A percentile compares a stretch with the other conserved stretches of the same genome.
These are phyloP conservation scores for Saguinus imperator DNA, from an alignment of 2,113 vertebrate species.

Conservation along the genomic window DNA sequence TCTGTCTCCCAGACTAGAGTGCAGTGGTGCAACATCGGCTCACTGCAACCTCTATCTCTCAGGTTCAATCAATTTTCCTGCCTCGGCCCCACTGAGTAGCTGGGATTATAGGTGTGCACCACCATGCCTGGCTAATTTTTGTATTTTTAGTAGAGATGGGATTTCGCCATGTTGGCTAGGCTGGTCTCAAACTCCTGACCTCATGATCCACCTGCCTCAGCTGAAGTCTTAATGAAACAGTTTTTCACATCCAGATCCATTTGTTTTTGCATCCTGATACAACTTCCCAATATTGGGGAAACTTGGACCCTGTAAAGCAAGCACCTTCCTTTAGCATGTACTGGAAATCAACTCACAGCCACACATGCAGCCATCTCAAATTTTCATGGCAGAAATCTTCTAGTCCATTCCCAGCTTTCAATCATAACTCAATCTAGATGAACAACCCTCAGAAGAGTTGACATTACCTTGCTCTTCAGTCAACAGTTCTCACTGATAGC, in stretches of 20 bases:
- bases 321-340: not conserved
- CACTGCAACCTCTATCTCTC: no score
- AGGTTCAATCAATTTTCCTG: no score
- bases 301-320: not conserved
- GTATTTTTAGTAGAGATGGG: no score
- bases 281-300: constrained; percentile 54
- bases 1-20: no score
- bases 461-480: not conserved
- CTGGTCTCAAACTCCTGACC: no score
- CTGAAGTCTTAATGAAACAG: constrained; percentile 79
- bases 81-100: no score
- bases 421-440: not conserved
- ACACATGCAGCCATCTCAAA: not conserved
- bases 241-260: constrained; percentile 77
- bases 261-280: constrained; percentile 73
- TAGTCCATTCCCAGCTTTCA: not conserved
- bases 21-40: no score
- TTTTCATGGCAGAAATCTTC: not conserved
- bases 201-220: no score
- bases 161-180: no score
- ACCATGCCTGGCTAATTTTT: no score
- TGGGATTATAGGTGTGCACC: no score
- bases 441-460: not conserved
- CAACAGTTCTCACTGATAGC: not conserved
- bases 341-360: not conserved